Evolutionary conservation across 2,888 invertebrate species (phyloP).

Genomic region (Acleris sparsana): DNA sequence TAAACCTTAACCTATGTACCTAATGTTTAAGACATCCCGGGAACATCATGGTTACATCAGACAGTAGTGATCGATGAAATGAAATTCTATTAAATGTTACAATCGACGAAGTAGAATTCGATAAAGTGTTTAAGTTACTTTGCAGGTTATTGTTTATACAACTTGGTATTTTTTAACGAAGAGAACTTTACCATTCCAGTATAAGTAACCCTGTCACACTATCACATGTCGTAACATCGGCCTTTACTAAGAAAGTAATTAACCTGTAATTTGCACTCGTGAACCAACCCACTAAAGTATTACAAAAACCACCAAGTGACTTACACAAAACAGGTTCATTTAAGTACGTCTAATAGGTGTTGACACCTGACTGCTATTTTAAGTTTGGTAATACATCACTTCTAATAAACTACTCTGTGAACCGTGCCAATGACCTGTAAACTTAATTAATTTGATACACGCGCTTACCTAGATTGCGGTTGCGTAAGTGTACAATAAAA

Average conservation of each 20-base stretch:
- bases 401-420: conserved; percentile 35
- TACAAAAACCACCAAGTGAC: conserved; percentile 8
- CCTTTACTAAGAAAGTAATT: neutral
- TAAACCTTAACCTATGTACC: too few species aligned
- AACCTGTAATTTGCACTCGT: conserved; percentile 2
- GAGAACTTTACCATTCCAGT: too few species aligned
- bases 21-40: too few species aligned
- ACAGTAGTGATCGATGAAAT: too few species aligned
- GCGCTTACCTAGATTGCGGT: conserved; percentile 15
- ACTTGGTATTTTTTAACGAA: too few species aligned
- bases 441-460: conserved; percentile 39
- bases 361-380: conserved; percentile 32
- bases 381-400: conserved; percentile 45
- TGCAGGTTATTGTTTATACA: too few species aligned
- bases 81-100: too few species aligned
- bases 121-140: too few species aligned
- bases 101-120: too few species aligned
- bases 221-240: neutral
- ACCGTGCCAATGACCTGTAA: conserved; percentile 46
- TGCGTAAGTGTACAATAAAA: conserved; percentile 37
- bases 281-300: conserved; percentile 4
- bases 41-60: too few species aligned
- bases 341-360: conserved; percentile 16
- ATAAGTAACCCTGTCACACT: too few species aligned
- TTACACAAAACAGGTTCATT: conserved; percentile 13